Evolutionary conservation across 2,113 vertebrate species (phyloP), one percentile per base, ranked within the genome.

Genomic region (Shinisaurus crocodilurus): DNA sequence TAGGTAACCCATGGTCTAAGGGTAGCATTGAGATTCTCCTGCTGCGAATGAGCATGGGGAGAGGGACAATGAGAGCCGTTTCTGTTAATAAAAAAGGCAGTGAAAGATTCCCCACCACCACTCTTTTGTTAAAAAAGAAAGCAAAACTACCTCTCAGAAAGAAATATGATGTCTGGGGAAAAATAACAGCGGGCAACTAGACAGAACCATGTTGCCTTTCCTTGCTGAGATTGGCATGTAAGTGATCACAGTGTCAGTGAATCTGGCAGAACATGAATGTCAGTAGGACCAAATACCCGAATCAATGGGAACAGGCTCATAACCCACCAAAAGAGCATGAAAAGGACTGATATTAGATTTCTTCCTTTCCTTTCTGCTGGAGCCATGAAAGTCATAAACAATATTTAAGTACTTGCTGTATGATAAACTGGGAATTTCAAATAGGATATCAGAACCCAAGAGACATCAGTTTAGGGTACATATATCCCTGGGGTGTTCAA

Each of bases 81-180:
- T 90, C 90, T 92, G 77, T 60, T 86, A 75, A 88, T 86, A 91
- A 92, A 40, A 29, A 88, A 92, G 81, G 2, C 50, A 79, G 7
- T 65, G 34, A 75, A 57, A 40, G 16, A 85, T 77, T 43, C 27
- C 34, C 12, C 32, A 18, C 37, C 18, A 6, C 57, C 80, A n/a
- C 20, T 60, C 10, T 29, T 27, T 70, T 70, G 25, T 29, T 29
- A n/a, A n/a, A 20, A 50, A 81, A 67, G n/a, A 48, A 57, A 76
- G 57, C 12, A 25, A 88, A 69, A 81, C 34, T 69, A 77, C 27
- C 29, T 82, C n/a, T 86, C 70, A 32, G 83, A 37, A 23, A 80
- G 10, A 40, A 81, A 88, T 57, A 25, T 20, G 27, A 9, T 80
- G 48, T 72, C 65, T 43, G 65, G 80, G 57, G 34, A 23, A 87